phyloP scores from a whole-genome alignment of 2,113 vertebrate species.

The Cercopithecus mona region DNA sequence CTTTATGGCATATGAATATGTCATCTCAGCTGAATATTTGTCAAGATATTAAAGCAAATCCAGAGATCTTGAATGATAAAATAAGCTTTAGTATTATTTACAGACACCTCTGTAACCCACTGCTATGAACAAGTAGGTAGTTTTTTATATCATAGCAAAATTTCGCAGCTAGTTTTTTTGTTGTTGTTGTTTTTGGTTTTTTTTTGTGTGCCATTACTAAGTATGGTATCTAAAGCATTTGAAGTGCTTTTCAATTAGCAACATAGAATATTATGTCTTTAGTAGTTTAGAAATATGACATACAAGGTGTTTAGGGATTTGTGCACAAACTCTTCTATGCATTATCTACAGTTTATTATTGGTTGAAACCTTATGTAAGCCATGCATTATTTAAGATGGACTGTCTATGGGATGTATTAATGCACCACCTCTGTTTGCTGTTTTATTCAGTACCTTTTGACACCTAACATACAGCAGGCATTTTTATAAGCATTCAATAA shows the following conservation, averaged over 20 bases:
- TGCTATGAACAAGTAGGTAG: background rate
- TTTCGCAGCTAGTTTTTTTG: background rate
- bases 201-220: background rate
- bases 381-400: background rate
- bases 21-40: conserved; percentile 53
- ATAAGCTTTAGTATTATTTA: conserved; percentile 15
- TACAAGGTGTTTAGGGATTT: background rate
- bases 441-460: background rate
- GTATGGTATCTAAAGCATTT: background rate
- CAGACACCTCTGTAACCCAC: background rate
- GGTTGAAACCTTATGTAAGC: background rate
- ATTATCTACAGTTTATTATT: background rate
- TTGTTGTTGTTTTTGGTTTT: no score
- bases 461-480: background rate
- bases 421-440: background rate
- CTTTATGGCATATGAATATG: conserved; percentile 45
- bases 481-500: background rate
- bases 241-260: background rate
- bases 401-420: background rate
- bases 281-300: background rate
- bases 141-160: background rate
- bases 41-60: conserved; percentile 38
- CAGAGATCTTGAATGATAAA: background rate
- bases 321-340: background rate
- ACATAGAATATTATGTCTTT: background rate